Evolutionary conservation across 2,113 vertebrate genomes (phyloP).

Genomic region (Rhipidura dahli): DNA sequence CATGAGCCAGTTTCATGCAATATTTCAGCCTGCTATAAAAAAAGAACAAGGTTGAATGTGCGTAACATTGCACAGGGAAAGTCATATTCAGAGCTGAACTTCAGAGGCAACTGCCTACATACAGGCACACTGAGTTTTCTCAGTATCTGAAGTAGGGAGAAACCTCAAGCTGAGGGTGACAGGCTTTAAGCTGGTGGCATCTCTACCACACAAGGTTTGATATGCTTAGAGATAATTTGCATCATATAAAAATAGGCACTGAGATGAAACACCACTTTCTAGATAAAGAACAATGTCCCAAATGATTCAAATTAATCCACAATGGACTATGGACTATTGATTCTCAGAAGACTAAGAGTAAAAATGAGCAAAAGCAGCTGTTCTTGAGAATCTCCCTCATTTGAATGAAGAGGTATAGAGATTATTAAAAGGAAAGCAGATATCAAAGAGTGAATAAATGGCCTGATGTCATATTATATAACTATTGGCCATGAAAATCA

Average conservation of each 20-base stretch:
- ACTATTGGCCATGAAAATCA: not conserved
- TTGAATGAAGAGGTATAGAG: not conserved
- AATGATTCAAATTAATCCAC: not conserved
- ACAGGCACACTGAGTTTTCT: not conserved
- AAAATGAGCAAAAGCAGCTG: not conserved
- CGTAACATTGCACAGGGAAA: not conserved
- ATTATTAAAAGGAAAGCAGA: not conserved
- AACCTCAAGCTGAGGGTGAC: not conserved
- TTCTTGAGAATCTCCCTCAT: not conserved
- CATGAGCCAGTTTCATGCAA: not conserved
- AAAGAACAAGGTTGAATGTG: not conserved
- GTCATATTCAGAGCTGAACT: not conserved
- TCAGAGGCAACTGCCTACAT: not conserved
- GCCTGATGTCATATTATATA: not conserved
- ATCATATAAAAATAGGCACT: not conserved
- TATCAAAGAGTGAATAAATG: not conserved
- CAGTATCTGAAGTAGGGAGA: not conserved
- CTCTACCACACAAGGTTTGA: not conserved
- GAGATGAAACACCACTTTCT: fast-evolving
- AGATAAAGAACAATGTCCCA: not conserved
- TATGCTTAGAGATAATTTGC: not conserved
- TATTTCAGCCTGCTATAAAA: not conserved
- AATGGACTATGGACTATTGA: not conserved
- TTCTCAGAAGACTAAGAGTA: not conserved
- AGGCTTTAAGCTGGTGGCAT: not conserved